Conservation (phyloP, 2,797 vertebrate species). For the Sebastes hubbsi region DNA sequence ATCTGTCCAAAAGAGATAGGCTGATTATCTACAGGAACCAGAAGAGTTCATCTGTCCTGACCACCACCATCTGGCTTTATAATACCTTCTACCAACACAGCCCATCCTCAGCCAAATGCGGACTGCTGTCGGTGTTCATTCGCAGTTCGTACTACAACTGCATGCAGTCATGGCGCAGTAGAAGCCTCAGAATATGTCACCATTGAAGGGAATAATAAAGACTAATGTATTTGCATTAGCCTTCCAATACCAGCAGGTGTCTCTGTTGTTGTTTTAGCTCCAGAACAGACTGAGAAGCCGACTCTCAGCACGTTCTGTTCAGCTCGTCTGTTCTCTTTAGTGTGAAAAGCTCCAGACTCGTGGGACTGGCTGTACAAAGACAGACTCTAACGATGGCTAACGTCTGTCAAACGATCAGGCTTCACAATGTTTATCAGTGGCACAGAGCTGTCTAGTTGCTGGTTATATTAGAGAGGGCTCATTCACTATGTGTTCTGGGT, state of each 20-base stretch:
- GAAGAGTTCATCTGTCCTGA: not conserved
- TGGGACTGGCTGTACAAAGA: not conserved
- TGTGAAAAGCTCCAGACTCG: not conserved
- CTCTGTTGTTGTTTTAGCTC: not conserved
- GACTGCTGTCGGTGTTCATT: not conserved
- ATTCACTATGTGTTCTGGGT: not conserved
- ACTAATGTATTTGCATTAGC: not conserved
- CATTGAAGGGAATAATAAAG: not conserved
- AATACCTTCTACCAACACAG: not conserved
- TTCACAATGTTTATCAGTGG: no score
- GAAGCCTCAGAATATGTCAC: not conserved
- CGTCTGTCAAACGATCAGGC: not conserved
- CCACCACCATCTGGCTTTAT: not conserved
- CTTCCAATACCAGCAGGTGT: conserved; percentile 11
- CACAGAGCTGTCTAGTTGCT: not conserved
- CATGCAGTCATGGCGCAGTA: not conserved
- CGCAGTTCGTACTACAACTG: not conserved
- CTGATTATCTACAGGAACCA: not conserved
- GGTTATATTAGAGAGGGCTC: not conserved
- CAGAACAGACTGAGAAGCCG: not conserved
- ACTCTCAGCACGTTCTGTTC: not conserved
- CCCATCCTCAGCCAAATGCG: not conserved
- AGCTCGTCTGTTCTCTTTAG: not conserved
- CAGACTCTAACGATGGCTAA: not conserved
- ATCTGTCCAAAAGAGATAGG: no score